phyloP scores from a whole-genome alignment of 2,797 vertebrate species.

The Monodelphis domestica region DNA sequence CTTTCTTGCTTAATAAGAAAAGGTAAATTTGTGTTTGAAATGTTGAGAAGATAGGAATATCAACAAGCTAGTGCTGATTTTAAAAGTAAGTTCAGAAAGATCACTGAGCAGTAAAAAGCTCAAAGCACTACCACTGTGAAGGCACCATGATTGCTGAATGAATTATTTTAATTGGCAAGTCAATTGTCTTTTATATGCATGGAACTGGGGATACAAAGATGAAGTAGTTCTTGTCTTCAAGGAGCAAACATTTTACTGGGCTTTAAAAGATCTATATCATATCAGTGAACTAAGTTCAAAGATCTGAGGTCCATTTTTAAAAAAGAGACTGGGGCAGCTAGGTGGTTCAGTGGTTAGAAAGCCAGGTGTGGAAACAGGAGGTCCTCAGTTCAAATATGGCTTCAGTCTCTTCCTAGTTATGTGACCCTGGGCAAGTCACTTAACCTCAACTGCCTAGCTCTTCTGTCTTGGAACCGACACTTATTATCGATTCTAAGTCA shows the following conservation, averaged over 20 bases:
- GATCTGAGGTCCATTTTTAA: background rate
- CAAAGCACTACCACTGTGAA: background rate
- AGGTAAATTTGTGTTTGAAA: slow-evolving; percentile 33
- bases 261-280: background rate
- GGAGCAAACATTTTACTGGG: background rate
- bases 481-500: too few relatives aligned
- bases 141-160: slow-evolving; percentile 20
- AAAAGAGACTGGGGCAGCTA: too few relatives aligned
- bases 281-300: slow-evolving; percentile 28
- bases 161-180: slow-evolving; percentile 19
- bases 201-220: background rate
- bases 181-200: background rate
- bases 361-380: too few relatives aligned
- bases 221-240: background rate
- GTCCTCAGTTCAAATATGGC: too few relatives aligned
- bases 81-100: background rate
- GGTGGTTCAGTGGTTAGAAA: too few relatives aligned
- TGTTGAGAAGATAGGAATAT: slow-evolving; percentile 28
- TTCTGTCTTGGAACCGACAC: too few relatives aligned
- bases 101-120: slow-evolving; percentile 42
- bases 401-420: too few relatives aligned
- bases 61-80: slow-evolving; percentile 13
- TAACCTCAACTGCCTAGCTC: too few relatives aligned
- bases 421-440: too few relatives aligned
- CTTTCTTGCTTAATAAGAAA: slow-evolving; percentile 50